phyloP scores from a whole-genome alignment of 1,140 invertebrate genomes.

The Macrotrachela quadricornifera region DNA sequence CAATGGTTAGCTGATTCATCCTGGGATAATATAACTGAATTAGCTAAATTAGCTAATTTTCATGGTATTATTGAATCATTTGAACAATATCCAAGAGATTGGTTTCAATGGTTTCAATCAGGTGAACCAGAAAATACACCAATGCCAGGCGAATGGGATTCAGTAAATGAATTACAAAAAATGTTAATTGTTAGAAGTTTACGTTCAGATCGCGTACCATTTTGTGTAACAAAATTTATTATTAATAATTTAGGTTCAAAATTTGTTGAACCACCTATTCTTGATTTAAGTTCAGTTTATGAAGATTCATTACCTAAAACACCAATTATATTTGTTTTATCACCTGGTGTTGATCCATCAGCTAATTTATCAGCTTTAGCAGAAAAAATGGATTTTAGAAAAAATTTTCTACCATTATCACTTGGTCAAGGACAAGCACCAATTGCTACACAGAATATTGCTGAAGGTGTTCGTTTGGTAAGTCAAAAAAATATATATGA shows the following conservation, averaged over 20 bases:
- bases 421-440: slow-evolving; percentile 31
- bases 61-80: slow-evolving; percentile 53
- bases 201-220: slow-evolving; percentile 28
- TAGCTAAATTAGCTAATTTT: slow-evolving; percentile 59
- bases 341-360: slow-evolving; percentile 31
- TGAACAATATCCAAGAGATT: slow-evolving; percentile 49
- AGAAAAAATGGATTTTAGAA: slow-evolving; percentile 43
- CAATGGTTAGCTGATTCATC: slow-evolving; percentile 50
- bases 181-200: slow-evolving; percentile 30
- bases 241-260: slow-evolving; percentile 30
- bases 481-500: too few species aligned
- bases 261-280: slow-evolving; percentile 30
- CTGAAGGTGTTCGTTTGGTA: slow-evolving; percentile 23
- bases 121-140: slow-evolving; percentile 46
- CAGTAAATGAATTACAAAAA: slow-evolving; percentile 14
- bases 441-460: slow-evolving; percentile 30
- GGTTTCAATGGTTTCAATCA: slow-evolving; percentile 50
- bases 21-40: slow-evolving; percentile 66
- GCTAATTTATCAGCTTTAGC: slow-evolving; percentile 45
- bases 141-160: slow-evolving; percentile 35
- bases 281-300: slow-evolving; percentile 29
- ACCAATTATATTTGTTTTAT: slow-evolving; percentile 32
- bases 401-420: slow-evolving; percentile 36
- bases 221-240: slow-evolving; percentile 30
- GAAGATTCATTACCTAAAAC: slow-evolving; percentile 29